These are phyloP conservation scores for Podarcis raffonei DNA, from an alignment of 2,113 vertebrate species.

Conservation along the genomic window DNA sequence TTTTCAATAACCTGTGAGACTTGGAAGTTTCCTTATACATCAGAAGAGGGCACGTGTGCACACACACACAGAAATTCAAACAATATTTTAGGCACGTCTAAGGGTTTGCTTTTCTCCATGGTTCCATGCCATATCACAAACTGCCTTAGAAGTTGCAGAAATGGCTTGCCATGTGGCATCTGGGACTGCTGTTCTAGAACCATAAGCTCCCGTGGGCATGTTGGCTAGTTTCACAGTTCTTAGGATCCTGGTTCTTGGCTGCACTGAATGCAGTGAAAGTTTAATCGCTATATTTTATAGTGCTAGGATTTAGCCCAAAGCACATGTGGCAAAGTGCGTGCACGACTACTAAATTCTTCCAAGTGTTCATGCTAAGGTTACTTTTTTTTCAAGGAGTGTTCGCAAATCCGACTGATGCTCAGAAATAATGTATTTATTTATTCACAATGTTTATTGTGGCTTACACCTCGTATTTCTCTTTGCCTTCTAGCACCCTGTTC, in stretches of 20 bases:
- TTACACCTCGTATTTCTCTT: conserved; percentile 32
- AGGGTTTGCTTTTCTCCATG: neutral
- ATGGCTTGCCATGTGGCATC: too few relatives aligned
- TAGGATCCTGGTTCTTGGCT: neutral
- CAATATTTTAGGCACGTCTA: neutral
- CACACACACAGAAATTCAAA: neutral
- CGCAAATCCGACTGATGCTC: neutral
- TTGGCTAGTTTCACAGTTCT: neutral
- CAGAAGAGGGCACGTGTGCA: neutral
- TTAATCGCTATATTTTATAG: neutral
- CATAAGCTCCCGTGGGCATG: too few relatives aligned
- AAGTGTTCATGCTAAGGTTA: neutral
- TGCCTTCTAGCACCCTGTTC: conserved; percentile 88
- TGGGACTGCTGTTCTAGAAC: neutral
- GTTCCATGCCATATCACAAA: neutral
- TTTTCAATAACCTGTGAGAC: neutral
- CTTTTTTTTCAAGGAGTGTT: neutral
- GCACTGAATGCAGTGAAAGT: neutral
- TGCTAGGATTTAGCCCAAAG: neutral
- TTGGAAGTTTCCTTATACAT: neutral
- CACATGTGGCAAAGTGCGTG: neutral
- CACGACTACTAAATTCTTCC: too few relatives aligned
- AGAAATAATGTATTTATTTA: conserved; percentile 18
- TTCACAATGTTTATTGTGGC: conserved; percentile 5
- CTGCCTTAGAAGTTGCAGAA: neutral